Evolutionary conservation across 2,113 vertebrate species (phyloP), one percentile per base, ranked within the genome.

Genomic region (Salvelinus fontinalis): DNA sequence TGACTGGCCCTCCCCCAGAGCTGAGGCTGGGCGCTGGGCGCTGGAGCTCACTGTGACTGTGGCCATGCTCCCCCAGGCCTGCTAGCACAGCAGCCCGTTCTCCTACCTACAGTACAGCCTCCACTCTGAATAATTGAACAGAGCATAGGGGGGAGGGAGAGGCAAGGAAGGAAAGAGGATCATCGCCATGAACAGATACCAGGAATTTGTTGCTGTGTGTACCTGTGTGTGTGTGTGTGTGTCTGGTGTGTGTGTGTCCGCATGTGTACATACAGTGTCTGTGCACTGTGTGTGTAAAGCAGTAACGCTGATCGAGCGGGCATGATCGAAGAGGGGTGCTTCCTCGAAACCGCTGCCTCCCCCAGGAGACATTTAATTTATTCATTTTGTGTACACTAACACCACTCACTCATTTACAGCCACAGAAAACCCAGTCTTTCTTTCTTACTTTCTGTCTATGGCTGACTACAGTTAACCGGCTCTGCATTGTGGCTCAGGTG

Each of bases 51-150:
- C n/a, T 54, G 74, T 69, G 73, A 54, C 34, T 65, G 64, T 39
- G 39, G 39, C 39, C 39, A 39, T 39, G 2, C 77, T 49, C 26
- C 13, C 18, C 70, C 7, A 1, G 29, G 49, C 44, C 72, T 0
- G 57, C 79, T 75, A 49, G 72, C 73, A 3, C 66, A 75, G 80
- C 75, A 3, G 48, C 74, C 11, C 29, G 48, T 68, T 78, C 75
- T 16, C 71, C 60, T 77, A 9, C 49, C 49, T 51, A 16, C 49
- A 51, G 14, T 51, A 16, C 44, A 75, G 77, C 72, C 62, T 5
- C 3, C 1, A 34, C 68, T 75, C 76, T 91, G 82, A 90, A 89
- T 92, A 79, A 92, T 89, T 89, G 78, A 92, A 76, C 80, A 85
- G 79, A 87, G 81, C 70, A 79, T 67, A 75, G 73, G 72, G 75